Evolutionary conservation across 2,888 invertebrate species (phyloP), one percentile per base, ranked within the genome.

Genomic region (Cheilosia vulpina): DNA sequence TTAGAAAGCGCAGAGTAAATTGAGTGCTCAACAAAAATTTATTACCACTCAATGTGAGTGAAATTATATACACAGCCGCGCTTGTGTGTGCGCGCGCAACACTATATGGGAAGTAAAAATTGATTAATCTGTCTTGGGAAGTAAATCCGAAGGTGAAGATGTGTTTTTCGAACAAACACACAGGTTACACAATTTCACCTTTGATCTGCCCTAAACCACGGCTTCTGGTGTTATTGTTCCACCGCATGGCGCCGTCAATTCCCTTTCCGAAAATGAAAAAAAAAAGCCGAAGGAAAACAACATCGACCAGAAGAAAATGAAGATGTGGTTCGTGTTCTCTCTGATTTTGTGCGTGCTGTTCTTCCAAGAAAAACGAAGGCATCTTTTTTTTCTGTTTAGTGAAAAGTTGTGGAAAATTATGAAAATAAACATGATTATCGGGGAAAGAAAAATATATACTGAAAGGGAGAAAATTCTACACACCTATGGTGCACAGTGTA

Each of bases 351-450:
- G 47, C 47, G 58, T n/a, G 58, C 21, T 41, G 66, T 19, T 66
- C 63, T 69, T 43, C 31, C 63, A 41, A 43, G 58, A 65, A 68
- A 15, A 82, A 66, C 34, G 60, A 58, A 43, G 65, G 58, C 21
- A 41, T 21, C 31, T 31, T 7, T 11, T 24, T 19, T 53, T 65
- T 69, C 65, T 75, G 71, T 77, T 77, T 72, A 62, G 85, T 81
- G 72, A 72, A 52, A 85, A 85, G 81, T 81, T 81, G 85, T 81
- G 81, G 85, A 85, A 81, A 85, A 85, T 76, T 85, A 81, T 81
- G 85, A 85, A 85, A 85, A 85, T 85, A 85, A 85, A 85, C 81
- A 85, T 72, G 76, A 77, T 81, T 81, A 85, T 77, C 71, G 81
- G 45, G 45, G 76, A 71, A 76, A 85, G 85, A 81, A 85, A 81